Conservation (phyloP, 1,140 invertebrate species). For the Luehdorfia chinensis region DNA sequence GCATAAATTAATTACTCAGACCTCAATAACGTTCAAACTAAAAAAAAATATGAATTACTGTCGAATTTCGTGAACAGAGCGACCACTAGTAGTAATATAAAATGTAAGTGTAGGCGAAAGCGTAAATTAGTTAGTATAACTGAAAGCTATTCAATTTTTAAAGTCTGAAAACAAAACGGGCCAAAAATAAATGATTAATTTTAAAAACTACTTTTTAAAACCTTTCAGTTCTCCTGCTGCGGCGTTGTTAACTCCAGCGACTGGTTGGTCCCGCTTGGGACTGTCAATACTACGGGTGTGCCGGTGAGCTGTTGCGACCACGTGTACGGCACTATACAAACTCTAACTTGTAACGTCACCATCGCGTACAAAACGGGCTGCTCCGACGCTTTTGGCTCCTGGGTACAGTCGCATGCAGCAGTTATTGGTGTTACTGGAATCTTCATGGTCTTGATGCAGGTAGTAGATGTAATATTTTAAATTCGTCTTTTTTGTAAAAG, state of each 20-base stretch:
- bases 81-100: no score
- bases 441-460: constrained; percentile 86
- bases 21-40: no score
- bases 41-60: no score
- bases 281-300: constrained; percentile 39
- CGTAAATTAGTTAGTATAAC: no score
- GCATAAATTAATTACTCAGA: no score
- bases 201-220: no score
- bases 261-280: constrained; percentile 74
- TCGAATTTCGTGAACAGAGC: no score
- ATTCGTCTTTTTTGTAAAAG: background rate
- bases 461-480: no score
- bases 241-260: constrained; percentile 79
- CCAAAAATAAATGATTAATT: no score
- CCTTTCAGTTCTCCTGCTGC: constrained; percentile 87
- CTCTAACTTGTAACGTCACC: constrained; percentile 59
- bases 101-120: no score
- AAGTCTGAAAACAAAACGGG: no score
- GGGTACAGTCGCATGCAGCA: constrained; percentile 82
- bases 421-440: constrained; percentile 86
- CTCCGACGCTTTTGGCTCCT: constrained; percentile 77
- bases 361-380: constrained; percentile 76
- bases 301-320: constrained; percentile 82
- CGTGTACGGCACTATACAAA: constrained; percentile 60
- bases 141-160: no score